These are phyloP conservation scores for Drepana arcuata DNA, from an alignment of 1,140 invertebrate genomes.

Conservation along the genomic window DNA sequence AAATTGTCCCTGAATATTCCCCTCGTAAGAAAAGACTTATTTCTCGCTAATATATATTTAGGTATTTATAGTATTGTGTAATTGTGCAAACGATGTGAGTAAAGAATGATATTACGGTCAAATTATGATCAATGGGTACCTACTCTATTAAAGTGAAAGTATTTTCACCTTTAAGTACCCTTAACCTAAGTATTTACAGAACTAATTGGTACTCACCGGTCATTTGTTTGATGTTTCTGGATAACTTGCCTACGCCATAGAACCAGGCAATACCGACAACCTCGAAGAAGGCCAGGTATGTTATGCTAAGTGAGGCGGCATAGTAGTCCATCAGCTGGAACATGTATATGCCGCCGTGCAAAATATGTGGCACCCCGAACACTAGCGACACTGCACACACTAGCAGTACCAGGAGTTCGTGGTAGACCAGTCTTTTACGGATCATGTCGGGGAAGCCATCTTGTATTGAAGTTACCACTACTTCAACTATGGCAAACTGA, in stretches of 20 bases:
- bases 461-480: constrained; percentile 92
- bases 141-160: no score
- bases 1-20: no score
- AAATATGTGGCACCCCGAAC: constrained; percentile 88
- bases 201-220: no score
- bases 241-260: constrained; percentile 87
- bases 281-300: constrained; percentile 94
- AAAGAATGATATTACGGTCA: no score
- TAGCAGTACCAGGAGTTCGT: constrained; percentile 88
- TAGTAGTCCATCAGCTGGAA: constrained; percentile 96
- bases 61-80: no score
- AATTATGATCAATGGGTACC: no score
- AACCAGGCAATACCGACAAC: constrained; percentile 92
- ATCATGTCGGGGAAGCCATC: constrained; percentile 91
- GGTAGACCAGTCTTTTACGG: constrained; percentile 84
- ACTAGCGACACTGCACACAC: constrained; percentile 88
- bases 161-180: no score
- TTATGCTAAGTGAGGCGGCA: constrained; percentile 90
- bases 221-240: constrained; percentile 90
- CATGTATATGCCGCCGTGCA: constrained; percentile 92
- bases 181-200: no score
- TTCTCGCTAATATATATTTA: no score
- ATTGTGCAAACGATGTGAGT: no score
- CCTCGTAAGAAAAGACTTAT: no score
- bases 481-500: constrained; percentile 92